A percentile compares a stretch with the other conserved stretches of the same genome.
Conservation (phyloP, 2,888 invertebrate species). For the Perizoma affinitatum region DNA sequence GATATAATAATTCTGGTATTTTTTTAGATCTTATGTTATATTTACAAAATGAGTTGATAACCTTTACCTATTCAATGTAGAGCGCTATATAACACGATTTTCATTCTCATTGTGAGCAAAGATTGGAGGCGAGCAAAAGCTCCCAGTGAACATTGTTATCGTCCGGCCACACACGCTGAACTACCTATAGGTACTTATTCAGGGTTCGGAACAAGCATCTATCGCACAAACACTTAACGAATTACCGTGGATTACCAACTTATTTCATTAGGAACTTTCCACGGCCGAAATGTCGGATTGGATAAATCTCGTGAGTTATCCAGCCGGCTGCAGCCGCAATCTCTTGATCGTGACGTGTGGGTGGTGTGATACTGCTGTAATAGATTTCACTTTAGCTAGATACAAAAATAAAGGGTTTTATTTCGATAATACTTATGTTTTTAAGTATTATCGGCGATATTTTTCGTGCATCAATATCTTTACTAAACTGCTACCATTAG, state of each 20-base stretch:
- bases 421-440: no score
- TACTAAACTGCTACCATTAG: no score
- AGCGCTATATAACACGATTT: conserved; percentile 1
- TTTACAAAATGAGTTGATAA: background rate
- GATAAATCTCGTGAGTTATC: conserved; percentile 69
- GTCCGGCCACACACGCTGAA: conserved; percentile 39
- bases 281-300: conserved; percentile 68
- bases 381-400: conserved; percentile 14
- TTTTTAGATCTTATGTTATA: no score
- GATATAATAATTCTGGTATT: no score
- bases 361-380: conserved; percentile 20
- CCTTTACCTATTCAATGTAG: background rate
- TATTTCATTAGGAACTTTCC: conserved; percentile 76
- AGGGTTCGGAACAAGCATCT: conserved; percentile 57
- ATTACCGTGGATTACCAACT: conserved; percentile 75
- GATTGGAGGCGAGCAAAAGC: conserved; percentile 22
- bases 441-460: no score
- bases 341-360: conserved; percentile 45
- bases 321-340: conserved; percentile 61
- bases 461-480: no score
- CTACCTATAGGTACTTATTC: conserved; percentile 32
- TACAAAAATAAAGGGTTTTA: background rate
- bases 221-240: conserved; percentile 71
- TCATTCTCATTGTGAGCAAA: conserved; percentile 12
- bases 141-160: conserved; percentile 42